Evolutionary conservation across 2,888 invertebrate species (phyloP), one percentile per base, ranked within the genome.

Genomic region (Alloplasta piceator): DNA sequence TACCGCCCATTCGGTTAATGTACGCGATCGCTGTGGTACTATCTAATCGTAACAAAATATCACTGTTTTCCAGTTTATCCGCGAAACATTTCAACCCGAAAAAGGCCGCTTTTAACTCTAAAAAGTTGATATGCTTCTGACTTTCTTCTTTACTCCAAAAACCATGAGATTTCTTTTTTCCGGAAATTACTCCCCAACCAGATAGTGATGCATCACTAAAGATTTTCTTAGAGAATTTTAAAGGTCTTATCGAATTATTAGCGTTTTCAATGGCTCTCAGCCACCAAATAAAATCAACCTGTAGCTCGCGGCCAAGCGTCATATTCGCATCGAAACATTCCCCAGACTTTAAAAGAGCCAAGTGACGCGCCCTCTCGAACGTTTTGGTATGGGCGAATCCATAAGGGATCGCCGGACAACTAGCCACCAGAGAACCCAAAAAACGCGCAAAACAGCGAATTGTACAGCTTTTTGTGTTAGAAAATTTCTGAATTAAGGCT

Each of bases 1-100:
- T n/a, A n/a, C n/a, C n/a, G n/a, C n/a, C n/a, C n/a, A n/a, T n/a
- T n/a, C n/a, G n/a, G n/a, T n/a, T n/a, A n/a, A n/a, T n/a, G n/a
- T n/a, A n/a, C n/a, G n/a, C n/a, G n/a, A n/a, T n/a, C n/a, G n/a
- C n/a, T n/a, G n/a, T n/a, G n/a, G n/a, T n/a, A n/a, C n/a, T n/a
- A n/a, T 10, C 80, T 74, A 83, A 64, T 9, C 79, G 55, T 0
- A 78, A 43, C 2, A 81, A 43, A 16, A 83, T 61, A 48, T 81
- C 61, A 41, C 77, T 75, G n/a, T 73, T 43, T 12, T 36, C 38
- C 0, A 71, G 58, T n/a, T 74, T 16, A 38, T 38, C 56, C 4
- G 78, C 83, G 9, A 76, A 81, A 58, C 80, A 78, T 43, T 81
- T 72, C 6, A 81, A 36, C 0, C 58, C 76, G 7, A 72, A 75